Conservation (phyloP, 2,888 invertebrate genomes). For the Tenthredo mesomela region DNA sequence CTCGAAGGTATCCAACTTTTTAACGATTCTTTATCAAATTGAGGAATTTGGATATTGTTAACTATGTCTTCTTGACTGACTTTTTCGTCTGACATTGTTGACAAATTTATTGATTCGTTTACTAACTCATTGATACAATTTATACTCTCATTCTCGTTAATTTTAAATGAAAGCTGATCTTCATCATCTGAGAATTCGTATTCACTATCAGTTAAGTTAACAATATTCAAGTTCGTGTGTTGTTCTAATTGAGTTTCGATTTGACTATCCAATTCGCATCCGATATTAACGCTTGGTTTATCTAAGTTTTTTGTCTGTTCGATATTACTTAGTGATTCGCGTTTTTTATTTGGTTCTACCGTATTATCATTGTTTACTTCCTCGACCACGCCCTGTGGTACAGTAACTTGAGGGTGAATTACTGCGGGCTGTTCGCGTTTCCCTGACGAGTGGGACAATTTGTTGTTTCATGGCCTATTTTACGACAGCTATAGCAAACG, state of each 20-base stretch:
- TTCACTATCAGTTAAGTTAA: not conserved
- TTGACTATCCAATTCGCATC: not conserved
- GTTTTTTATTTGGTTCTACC: not conserved
- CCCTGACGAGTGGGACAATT: constrained; percentile 54
- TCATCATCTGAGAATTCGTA: constrained; percentile 15
- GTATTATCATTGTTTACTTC: not conserved
- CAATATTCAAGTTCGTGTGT: not conserved
- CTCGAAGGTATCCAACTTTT: constrained; percentile 38
- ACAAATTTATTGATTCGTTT: not conserved
- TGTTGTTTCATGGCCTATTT: constrained; percentile 52
- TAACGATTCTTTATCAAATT: not conserved
- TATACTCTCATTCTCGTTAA: not conserved
- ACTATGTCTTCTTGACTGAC: not conserved
- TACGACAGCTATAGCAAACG: constrained; percentile 52
- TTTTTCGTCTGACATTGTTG: not conserved
- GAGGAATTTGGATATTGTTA: not conserved
- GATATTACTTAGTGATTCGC: not conserved
- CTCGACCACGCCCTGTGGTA: constrained; percentile 20
- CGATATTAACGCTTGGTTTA: not conserved
- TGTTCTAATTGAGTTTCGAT: not conserved
- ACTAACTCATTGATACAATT: not conserved
- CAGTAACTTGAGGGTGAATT: constrained; percentile 52
- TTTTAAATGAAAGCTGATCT: not conserved
- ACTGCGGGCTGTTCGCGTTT: constrained; percentile 55
- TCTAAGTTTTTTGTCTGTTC: constrained; percentile 27